Evolutionary conservation across 1,140 invertebrate genomes (phyloP), one percentile per base, ranked within the genome.

Genomic region (Brevipalpus yothersi): DNA sequence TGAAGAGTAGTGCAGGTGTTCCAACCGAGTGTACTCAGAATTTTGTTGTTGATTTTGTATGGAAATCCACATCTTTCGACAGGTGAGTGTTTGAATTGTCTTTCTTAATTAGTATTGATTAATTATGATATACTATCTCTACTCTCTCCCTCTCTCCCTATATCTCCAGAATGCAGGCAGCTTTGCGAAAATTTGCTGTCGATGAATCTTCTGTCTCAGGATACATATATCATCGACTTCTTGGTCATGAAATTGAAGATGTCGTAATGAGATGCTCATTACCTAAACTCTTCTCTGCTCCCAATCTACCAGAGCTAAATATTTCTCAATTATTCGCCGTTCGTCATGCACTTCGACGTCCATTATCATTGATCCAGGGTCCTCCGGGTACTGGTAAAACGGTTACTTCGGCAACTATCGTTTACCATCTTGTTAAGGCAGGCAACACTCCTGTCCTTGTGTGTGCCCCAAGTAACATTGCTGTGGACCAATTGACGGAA

Each of bases 41-140:
- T 71, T 99, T 96, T 74, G 87, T 92, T 0, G 88, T 98, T 12
- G 94, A 99, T 73, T 99, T 97, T 73, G 95, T 98, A 21, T 99
- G 94, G 95, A 99, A 99, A 70, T 92, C 91, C 59, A 98, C 93
- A 1, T 92, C 88, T 49, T 99, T 99, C 72, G 92, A 98, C 71
- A 81, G 89, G 86, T 88, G 70, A 51, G 43, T 51, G 13, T 8
- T 17, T n/a, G 7, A 11, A 49, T 51, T 15, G 1, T 2, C 43
- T 15, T 10, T 45, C 2, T 4, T 13, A 45, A 3, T 45, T 9
- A 15, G 43, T 45, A 4, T 45, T 63, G 61, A 58, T 47, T 58
- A 56, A 40, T 31, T 40, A 53, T 59, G n/a, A 47, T 61, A 62
- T 41, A 45, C 40, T 53, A 41, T 64, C 41, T 63, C 41, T 3